A percentile compares a stretch with the other conserved stretches of the same genome.
Conservation (phyloP, 2,888 invertebrate genomes). For the Blastobasis lacticolella region DNA sequence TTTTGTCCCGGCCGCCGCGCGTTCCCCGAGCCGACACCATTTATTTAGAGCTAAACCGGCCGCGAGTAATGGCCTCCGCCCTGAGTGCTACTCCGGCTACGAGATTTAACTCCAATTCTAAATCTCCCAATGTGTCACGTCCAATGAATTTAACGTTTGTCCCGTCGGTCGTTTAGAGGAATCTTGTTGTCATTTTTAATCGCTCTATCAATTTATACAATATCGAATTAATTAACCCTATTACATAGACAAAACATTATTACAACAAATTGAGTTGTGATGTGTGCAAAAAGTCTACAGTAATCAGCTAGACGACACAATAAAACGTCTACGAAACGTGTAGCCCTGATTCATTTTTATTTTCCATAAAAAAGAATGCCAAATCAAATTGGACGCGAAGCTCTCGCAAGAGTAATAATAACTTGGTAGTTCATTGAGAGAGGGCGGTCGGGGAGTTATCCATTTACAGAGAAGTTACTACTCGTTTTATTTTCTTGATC, state of each 20-base stretch:
- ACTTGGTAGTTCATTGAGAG: conserved; percentile 53
- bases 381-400: conserved; percentile 31
- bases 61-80: conserved; percentile 30
- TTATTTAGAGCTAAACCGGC: conserved; percentile 39
- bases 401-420: conserved; percentile 36
- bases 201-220: too few species aligned
- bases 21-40: conserved; percentile 35
- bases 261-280: too few species aligned
- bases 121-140: conserved; percentile 4
- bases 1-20: conserved; percentile 36
- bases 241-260: too few species aligned
- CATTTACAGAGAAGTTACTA: conserved; percentile 62
- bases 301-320: too few species aligned
- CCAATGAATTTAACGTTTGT: background rate
- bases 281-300: too few species aligned
- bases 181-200: too few species aligned
- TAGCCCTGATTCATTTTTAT: conserved; percentile 17
- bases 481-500: conserved; percentile 66
- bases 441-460: conserved; percentile 58
- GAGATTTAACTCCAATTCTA: conserved; percentile 19
- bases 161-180: background rate
- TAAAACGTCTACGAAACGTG: too few species aligned
- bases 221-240: too few species aligned
- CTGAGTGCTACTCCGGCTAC: conserved; percentile 15
- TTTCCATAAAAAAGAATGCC: conserved; percentile 22